Base-by-base conservation (phyloP, 2,113 vertebrate species). In the Tachysurus vachellii region DNA sequence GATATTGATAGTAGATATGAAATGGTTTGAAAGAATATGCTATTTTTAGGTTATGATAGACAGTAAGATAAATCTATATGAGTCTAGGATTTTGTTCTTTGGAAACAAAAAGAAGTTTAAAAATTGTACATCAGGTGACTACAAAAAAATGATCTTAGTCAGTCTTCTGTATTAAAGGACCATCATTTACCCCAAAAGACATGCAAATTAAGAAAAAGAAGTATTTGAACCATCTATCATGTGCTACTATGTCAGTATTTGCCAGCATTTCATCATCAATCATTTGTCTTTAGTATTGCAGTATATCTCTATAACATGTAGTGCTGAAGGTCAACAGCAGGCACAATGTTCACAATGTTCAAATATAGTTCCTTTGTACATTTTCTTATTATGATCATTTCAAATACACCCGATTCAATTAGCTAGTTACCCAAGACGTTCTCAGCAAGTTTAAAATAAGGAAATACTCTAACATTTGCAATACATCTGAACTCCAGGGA, bases 31-130 rank as follows among this genome's bases (percentile, higher is more conserved):
- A 36, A 1, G 9, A 81, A 81, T 7, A 1, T 36, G 14, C 4
- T 13, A 59, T 36, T 42, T 42, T 77, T n/a, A 5, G 26, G 44
- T 6, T n/a, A 28, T 26, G 21, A 53, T 0, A 53, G 23, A 17
- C 2, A 2, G 54, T 79, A 2, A 54, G 6, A 4, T 53, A 23
- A 13, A n/a, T 31, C 50, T 26, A n/a, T n/a, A n/a, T n/a, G n/a
- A n/a, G n/a, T n/a, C n/a, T n/a, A n/a, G 57, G 59, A 85, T 64
- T 42, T 61, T 62, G 36, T 85, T 61, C 36, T 85, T 85, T 76
- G 73, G 5, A 79, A 77, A 19, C n/a, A 1, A 11, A 47, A 9
- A 36, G 1, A 5, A 13, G 36, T 47, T 21, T 36, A 36, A 54
- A 75, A 59, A 57, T 21, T 19, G 10, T 8, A 50, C 47, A 9